Percentiles rank a stretch among this genome's conserved stretches.
phyloP scores from a whole-genome alignment of 64 coral and sea anemone species.

The Pachyseris speciosa region DNA sequence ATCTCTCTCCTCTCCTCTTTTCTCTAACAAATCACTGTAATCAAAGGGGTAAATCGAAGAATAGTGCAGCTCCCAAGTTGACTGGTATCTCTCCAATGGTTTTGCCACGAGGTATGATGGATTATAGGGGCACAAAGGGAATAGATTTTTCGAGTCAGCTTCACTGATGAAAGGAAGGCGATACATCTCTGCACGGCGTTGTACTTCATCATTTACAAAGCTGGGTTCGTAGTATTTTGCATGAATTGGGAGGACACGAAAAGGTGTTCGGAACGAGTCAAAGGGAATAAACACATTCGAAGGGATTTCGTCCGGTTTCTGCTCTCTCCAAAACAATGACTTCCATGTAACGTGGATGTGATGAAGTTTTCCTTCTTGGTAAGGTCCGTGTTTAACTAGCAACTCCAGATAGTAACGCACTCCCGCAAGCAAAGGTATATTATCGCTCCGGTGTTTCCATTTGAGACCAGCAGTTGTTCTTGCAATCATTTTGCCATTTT shows the following conservation, averaged over 20 bases:
- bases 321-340: background rate
- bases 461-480: background rate
- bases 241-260: slow-evolving; percentile 49
- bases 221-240: background rate
- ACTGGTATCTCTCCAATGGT: slow-evolving; percentile 35
- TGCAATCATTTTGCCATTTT: slow-evolving; percentile 39
- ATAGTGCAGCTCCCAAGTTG: slow-evolving; percentile 34
- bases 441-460: background rate
- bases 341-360: background rate
- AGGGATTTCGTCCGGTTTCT: background rate
- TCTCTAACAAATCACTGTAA: background rate
- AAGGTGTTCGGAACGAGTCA: background rate
- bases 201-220: background rate
- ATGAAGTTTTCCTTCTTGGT: background rate
- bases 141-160: slow-evolving; percentile 55
- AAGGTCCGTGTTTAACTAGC: background rate
- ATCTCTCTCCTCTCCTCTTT: background rate
- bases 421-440: background rate
- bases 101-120: slow-evolving; percentile 51
- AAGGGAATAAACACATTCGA: background rate
- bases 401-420: slow-evolving; percentile 8
- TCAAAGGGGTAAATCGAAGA: slow-evolving; percentile 47
- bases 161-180: slow-evolving; percentile 43
- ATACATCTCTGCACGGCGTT: slow-evolving; percentile 17
- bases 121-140: slow-evolving; percentile 30